These are phyloP conservation scores for Morone saxatilis DNA, from an alignment of 2,113 vertebrate genomes.

Conservation along the genomic window DNA sequence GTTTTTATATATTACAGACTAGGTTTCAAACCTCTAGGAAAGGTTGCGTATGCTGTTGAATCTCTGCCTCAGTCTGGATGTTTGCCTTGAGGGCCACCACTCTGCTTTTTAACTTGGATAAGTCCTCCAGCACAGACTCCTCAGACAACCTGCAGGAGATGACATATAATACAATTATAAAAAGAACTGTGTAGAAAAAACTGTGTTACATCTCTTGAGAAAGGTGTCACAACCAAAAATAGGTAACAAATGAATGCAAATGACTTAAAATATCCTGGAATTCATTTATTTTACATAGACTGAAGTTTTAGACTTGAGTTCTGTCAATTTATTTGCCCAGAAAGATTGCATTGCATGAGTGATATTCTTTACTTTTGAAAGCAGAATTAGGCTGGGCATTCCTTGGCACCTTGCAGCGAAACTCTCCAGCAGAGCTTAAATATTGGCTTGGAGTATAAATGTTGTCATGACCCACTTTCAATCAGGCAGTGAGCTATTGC, in stretches of 20 bases:
- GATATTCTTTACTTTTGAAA: constrained; percentile 1
- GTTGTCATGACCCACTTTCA: constrained; percentile 57
- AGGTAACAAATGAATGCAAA: background rate
- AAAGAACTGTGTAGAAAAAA: constrained; percentile 1
- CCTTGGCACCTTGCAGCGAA: constrained; percentile 3
- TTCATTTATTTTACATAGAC: background rate
- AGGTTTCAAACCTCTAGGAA: constrained; percentile 83
- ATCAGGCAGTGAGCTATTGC: constrained; percentile 32
- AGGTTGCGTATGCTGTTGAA: constrained; percentile 76
- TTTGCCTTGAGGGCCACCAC: constrained; percentile 74
- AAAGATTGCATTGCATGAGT: background rate
- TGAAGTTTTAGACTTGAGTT: background rate
- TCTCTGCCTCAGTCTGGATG: constrained; percentile 76
- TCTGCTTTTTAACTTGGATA: constrained; percentile 82
- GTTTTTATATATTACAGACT: background rate
- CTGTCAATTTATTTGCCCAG: background rate
- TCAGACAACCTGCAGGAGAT: constrained; percentile 79
- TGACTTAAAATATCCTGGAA: background rate
- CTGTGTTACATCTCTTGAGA: background rate
- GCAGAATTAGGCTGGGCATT: background rate
- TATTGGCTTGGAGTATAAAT: constrained; percentile 21
- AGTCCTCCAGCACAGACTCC: constrained; percentile 84
- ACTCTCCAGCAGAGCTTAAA: constrained; percentile 32
- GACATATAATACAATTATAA: constrained; percentile 4
- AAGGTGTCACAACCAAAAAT: background rate